Percentiles rank a stretch among this genome's conserved stretches.
Conservation (phyloP, 2,113 vertebrate species). For the Glaucomys volans region DNA sequence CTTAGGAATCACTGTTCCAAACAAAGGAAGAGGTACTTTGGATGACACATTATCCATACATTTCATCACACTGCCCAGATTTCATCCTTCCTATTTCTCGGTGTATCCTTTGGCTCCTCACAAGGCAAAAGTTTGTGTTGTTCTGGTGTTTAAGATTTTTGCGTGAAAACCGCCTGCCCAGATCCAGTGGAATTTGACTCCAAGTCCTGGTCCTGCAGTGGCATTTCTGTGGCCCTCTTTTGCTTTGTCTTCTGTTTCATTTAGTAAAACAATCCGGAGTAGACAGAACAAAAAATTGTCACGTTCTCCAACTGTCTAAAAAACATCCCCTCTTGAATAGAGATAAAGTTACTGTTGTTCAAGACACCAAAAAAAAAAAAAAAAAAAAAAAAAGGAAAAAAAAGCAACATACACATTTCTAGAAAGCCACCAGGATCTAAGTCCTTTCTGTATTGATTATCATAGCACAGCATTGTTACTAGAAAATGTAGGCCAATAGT, state of each 20-base stretch:
- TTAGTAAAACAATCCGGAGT: not conserved
- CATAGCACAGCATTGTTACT: not conserved
- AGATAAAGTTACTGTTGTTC: not conserved
- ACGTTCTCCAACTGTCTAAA: not conserved
- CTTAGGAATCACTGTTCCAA: not conserved
- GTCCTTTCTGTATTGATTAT: not conserved
- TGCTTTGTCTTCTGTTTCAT: not conserved
- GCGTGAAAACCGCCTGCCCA: not conserved
- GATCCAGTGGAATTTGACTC: not conserved
- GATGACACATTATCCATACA: not conserved
- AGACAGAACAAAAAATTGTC: not conserved
- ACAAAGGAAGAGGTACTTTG: rapidly evolving
- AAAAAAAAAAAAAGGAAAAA: too few relatives aligned
- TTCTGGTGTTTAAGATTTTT: not conserved
- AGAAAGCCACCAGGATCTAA: not conserved
- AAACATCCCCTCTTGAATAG: not conserved
- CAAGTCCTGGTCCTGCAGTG: not conserved
- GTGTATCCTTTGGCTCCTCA: not conserved
- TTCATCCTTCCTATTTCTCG: not conserved
- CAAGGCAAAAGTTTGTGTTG: not conserved
- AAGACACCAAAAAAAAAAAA: not conserved
- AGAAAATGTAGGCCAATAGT: not conserved
- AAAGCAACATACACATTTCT: not conserved
- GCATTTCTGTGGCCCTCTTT: rapidly evolving
- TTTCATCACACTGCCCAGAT: not conserved